phyloP scores from a whole-genome alignment of 2,888 invertebrate genomes.

The Parascotia fuliginaria region DNA sequence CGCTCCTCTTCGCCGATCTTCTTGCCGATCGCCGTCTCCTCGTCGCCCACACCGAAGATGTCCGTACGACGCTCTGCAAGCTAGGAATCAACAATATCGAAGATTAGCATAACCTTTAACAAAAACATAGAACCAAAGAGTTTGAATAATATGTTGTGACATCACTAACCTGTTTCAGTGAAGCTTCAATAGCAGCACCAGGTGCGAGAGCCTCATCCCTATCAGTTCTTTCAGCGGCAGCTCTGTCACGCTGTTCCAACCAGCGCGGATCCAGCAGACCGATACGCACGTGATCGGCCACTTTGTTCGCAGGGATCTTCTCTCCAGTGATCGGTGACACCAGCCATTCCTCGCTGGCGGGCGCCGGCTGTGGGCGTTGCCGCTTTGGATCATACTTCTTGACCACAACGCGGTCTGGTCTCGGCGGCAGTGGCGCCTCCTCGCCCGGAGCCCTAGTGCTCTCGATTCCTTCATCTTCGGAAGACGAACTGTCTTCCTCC shows the following conservation, averaged over 20 bases:
- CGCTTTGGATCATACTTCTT: conserved; percentile 98
- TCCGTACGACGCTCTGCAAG: conserved; percentile 99
- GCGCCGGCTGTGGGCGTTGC: conserved; percentile 86
- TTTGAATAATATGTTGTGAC: too few relatives aligned
- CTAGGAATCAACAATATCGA: conserved; percentile 35
- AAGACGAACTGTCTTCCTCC: conserved; percentile 93
- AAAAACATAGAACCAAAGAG: too few relatives aligned
- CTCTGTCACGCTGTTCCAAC: conserved; percentile 98
- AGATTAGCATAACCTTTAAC: background rate
- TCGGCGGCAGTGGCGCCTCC: conserved; percentile 92
- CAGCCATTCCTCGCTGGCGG: conserved; percentile 92
- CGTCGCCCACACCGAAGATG: conserved; percentile 99
- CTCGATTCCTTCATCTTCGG: conserved; percentile 75
- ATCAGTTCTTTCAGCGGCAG: conserved; percentile 96
- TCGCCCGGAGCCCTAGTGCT: conserved; percentile 66
- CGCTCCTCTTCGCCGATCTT: conserved; percentile 97
- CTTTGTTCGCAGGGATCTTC: conserved; percentile 97
- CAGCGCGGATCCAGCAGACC: conserved; percentile 98
- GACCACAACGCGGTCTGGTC: conserved; percentile 96
- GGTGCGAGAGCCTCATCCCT: conserved; percentile 87
- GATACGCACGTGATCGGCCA: conserved; percentile 99
- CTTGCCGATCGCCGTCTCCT: conserved; percentile 99
- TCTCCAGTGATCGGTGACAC: conserved; percentile 99
- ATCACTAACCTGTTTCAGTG: conserved; percentile 90
- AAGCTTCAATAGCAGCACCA: conserved; percentile 97